Evolutionary conservation across 2,888 invertebrate species (phyloP).

Genomic region (Spodoptera littoralis): DNA sequence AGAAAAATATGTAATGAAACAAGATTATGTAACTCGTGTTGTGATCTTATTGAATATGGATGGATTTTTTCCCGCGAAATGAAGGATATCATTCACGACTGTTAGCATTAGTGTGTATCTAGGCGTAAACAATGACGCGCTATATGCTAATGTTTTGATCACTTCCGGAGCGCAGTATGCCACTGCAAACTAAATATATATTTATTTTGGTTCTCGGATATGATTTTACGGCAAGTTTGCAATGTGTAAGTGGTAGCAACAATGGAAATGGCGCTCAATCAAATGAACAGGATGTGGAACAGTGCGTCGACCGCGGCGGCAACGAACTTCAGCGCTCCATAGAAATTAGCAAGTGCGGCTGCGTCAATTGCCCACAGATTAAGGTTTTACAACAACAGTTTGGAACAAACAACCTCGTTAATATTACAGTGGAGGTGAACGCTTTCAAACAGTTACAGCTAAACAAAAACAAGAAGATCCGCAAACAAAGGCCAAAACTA

Average conservation of each 20-base stretch:
- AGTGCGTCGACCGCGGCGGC: conserved; percentile 79
- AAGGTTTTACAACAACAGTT: conserved; percentile 23
- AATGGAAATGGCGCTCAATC: conserved; percentile 71
- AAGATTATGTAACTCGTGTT: conserved; percentile 2
- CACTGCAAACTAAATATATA: conserved; percentile 63
- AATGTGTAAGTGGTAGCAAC: conserved; percentile 66
- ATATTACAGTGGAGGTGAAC: conserved; percentile 15
- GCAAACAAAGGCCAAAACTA: conserved; percentile 36
- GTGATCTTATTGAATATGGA: conserved; percentile 33
- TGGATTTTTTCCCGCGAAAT: conserved; percentile 23
- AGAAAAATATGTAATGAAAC: conserved; percentile 22
- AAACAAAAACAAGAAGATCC: conserved; percentile 31
- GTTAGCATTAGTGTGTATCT: conserved; percentile 28
- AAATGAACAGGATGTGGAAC: conserved; percentile 78
- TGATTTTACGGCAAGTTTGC: conserved; percentile 57
- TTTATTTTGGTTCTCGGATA: conserved; percentile 62
- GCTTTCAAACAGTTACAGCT: conserved; percentile 16
- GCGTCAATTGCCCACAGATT: conserved; percentile 38
- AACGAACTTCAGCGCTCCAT: conserved; percentile 74
- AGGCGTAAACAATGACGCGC: conserved; percentile 63
- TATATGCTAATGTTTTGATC: conserved; percentile 61
- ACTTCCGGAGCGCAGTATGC: conserved; percentile 58
- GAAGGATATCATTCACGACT: conserved; percentile 44
- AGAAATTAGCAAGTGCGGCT: conserved; percentile 64
- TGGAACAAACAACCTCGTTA: conserved; percentile 22